A percentile compares a stretch with the other conserved stretches of the same genome.
Conservation (phyloP, 1,140 invertebrate genomes). For the Brachionus plicatilis region DNA sequence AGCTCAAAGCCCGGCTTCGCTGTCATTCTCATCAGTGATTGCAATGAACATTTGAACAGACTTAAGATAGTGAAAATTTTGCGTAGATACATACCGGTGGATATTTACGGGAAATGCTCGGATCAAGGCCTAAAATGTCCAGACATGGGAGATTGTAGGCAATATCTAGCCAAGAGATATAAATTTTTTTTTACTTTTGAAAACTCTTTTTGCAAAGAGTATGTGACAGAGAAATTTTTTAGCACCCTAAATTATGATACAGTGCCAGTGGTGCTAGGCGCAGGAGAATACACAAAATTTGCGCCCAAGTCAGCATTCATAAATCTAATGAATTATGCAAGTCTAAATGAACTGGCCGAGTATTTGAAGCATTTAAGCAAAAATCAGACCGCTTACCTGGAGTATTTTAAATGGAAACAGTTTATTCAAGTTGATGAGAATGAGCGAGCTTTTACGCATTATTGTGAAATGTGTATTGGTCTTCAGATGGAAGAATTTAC, state of each 20-base stretch:
- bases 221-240: slow-evolving; percentile 41
- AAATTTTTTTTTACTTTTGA: slow-evolving; percentile 31
- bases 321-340: slow-evolving; percentile 40
- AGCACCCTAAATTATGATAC: slow-evolving; percentile 38
- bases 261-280: slow-evolving; percentile 30
- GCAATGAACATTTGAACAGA: slow-evolving; percentile 40
- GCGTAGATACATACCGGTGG: slow-evolving; percentile 44
- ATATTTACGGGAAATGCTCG: slow-evolving; percentile 50
- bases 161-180: slow-evolving; percentile 5
- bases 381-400: not conserved
- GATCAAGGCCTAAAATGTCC: not conserved
- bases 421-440: not conserved
- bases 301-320: slow-evolving; percentile 16
- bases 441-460: not conserved
- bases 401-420: slow-evolving; percentile 39
- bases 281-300: not conserved
- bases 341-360: slow-evolving; percentile 41
- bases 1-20: not conserved
- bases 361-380: slow-evolving; percentile 41
- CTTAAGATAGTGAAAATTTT: slow-evolving; percentile 42
- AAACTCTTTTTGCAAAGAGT: slow-evolving; percentile 21
- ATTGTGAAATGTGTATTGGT: slow-evolving; percentile 34
- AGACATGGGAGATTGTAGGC: not conserved
- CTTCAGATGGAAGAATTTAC: slow-evolving; percentile 30
- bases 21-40: slow-evolving; percentile 40